Evolutionary conservation across 2,113 vertebrate genomes (phyloP).

Genomic region (Chascanopsetta lugubris): DNA sequence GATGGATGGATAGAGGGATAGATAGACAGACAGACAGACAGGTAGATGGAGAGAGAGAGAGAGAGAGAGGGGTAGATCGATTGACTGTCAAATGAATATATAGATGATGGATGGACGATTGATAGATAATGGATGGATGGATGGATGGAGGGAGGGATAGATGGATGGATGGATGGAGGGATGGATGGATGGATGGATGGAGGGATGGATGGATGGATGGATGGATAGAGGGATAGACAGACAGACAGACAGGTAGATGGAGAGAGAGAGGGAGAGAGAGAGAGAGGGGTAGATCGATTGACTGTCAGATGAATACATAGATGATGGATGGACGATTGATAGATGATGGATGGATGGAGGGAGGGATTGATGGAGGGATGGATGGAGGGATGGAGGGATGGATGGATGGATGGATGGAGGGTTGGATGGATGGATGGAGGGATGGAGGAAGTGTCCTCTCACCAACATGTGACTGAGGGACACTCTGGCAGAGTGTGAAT

Average conservation of each 20-base stretch:
- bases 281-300: too few relatives aligned
- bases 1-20: too few relatives aligned
- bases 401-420: not conserved
- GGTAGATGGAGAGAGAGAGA: too few relatives aligned
- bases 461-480: constrained; percentile 72
- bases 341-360: not conserved
- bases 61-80: constrained; percentile 34
- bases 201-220: constrained; percentile 1
- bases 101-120: too few relatives aligned
- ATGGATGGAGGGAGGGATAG: constrained; percentile 11
- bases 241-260: constrained; percentile 16
- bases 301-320: not conserved
- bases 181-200: constrained; percentile 32
- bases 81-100: constrained; percentile 36
- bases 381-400: constrained; percentile 4
- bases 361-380: constrained; percentile 16
- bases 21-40: too few relatives aligned
- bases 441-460: constrained; percentile 50
- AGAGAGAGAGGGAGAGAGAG: not conserved
- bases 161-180: constrained; percentile 2
- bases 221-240: constrained; percentile 28
- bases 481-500: constrained; percentile 72
- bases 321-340: too few relatives aligned
- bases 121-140: constrained; percentile 31
- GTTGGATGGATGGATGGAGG: not conserved